Evolutionary conservation across 1,140 invertebrate genomes (phyloP).

Genomic region (Hycleus phaleratus): DNA sequence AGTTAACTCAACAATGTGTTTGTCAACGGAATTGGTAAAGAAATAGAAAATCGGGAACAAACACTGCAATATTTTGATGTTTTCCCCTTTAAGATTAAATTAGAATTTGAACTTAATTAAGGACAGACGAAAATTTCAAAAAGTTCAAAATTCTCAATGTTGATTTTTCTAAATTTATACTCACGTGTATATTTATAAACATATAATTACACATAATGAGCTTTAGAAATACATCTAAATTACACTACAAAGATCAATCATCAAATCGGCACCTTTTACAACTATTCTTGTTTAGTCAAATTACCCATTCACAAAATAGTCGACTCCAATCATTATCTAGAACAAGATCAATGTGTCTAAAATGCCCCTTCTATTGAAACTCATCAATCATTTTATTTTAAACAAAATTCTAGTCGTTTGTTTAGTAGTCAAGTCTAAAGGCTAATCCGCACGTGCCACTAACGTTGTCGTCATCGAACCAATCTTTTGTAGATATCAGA

Average conservation of each 20-base stretch:
- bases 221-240: neutral
- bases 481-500: too few species aligned
- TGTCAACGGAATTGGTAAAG: conserved; percentile 20
- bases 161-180: too few species aligned
- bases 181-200: too few species aligned
- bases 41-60: conserved; percentile 3
- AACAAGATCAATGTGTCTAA: neutral
- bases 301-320: too few species aligned
- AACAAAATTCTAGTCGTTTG: conserved; percentile 10
- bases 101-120: too few species aligned
- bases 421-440: conserved; percentile 1
- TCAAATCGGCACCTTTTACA: conserved; percentile 12
- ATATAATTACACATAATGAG: too few species aligned
- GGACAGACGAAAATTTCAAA: too few species aligned
- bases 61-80: too few species aligned
- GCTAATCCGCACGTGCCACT: conserved; percentile 10
- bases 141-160: too few species aligned
- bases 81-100: too few species aligned
- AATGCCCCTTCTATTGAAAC: neutral
- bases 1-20: conserved; percentile 23
- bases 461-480: too few species aligned
- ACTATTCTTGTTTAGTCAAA: neutral
- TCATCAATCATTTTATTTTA: conserved; percentile 19
- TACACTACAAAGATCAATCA: conserved; percentile 1
- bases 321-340: neutral